Base-by-base conservation (phyloP, 2,888 invertebrate genomes). In the Keiferia lycopersicella region DNA sequence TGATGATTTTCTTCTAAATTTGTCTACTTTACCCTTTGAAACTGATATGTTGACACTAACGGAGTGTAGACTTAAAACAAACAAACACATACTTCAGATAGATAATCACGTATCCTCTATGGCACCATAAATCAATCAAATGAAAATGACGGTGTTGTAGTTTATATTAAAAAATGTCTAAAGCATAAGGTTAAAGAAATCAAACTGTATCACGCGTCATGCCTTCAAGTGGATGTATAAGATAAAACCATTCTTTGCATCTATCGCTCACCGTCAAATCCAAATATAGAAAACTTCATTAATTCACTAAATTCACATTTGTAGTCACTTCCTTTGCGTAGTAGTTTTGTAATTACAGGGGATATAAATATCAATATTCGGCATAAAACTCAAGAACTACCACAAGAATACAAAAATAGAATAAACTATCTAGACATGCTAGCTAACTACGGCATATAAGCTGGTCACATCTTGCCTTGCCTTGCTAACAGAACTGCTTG, bases 141-240 rank as follows among this genome's bases (percentile, higher is more conserved):
- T 22, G 65, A 67, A 58, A 67, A 51, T 45, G 65, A 65, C 34
- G 66, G 67, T 0, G 69, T 68, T 6, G 66, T 67, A 0, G 58
- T 64, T 7, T 68, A 66, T 53, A 18, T 65, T 26, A 66, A 51
- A 62, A 66, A 62, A 11, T 16, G 20, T 1, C 16, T 62, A 3
- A 41, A n/a, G n/a, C 53, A 62, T 14, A 56, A 41, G 53, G 59
- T 65, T 0, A 38, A 30, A 14, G 64, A 64, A 56, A 45, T 62
- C 16, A 48, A 57, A 48, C n/a, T 57, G 14, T 39, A 3, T 7
- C 34, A 51, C 1, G 61, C 61, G 6, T 61, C 61, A 1, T 50
- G 61, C 18, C 6, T 22, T 2, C 61, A 61, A 20, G 22, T 61
- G 8, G 61, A 60, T 11, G 41, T 64, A 34, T 18, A 51, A 18